A percentile compares a stretch with the other conserved stretches of the same genome.
These are phyloP conservation scores for Oreonectes daqikongensis DNA, from an alignment of 2,797 vertebrate species.

Conservation along the genomic window DNA sequence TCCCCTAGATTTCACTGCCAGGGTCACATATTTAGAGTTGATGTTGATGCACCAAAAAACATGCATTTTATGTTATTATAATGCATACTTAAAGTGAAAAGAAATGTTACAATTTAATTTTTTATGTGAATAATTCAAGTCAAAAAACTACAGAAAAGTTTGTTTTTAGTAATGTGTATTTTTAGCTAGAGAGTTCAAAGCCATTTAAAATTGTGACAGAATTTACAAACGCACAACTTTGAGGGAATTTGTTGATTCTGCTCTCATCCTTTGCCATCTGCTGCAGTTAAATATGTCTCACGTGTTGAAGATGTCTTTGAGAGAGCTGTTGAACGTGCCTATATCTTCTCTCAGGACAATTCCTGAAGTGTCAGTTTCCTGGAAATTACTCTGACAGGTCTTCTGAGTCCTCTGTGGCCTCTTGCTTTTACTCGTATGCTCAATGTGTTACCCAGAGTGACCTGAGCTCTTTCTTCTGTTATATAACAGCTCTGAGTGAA, in stretches of 20 bases:
- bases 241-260: neutral
- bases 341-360: slow-evolving; percentile 53
- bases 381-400: slow-evolving; percentile 64
- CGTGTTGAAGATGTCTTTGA: slow-evolving; percentile 20
- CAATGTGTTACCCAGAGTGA: slow-evolving; percentile 54
- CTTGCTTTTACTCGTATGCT: slow-evolving; percentile 57
- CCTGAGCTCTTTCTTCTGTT: slow-evolving; percentile 58
- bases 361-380: slow-evolving; percentile 48
- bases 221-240: too few species aligned
- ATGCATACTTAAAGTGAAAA: too few species aligned
- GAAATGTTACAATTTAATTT: too few species aligned
- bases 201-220: neutral
- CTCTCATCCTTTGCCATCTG: neutral
- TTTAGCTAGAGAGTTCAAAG: neutral
- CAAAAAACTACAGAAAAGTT: too few species aligned
- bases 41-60: too few species aligned
- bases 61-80: too few species aligned
- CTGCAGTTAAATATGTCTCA: neutral
- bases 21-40: too few species aligned
- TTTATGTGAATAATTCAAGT: too few species aligned
- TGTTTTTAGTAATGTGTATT: too few species aligned
- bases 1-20: too few species aligned
- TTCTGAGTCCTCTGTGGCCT: slow-evolving; percentile 57
- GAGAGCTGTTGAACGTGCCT: slow-evolving; percentile 10
- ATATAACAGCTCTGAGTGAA: slow-evolving; percentile 51